phyloP scores from a whole-genome alignment of 2,797 vertebrate species.

The Spinibarbus caldwelli region DNA sequence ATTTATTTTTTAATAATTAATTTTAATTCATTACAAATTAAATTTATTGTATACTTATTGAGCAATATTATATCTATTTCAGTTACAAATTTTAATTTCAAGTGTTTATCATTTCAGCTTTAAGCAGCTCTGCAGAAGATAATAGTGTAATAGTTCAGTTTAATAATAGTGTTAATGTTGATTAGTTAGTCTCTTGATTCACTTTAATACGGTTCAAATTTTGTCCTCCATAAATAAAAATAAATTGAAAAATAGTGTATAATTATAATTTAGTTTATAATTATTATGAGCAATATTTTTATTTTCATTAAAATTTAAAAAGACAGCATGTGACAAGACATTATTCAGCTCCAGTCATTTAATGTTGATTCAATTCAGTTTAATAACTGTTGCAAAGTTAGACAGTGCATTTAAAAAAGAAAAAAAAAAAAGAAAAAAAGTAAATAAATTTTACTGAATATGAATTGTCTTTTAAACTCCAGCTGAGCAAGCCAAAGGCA shows the following conservation, averaged over 20 bases:
- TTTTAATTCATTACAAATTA: not conserved
- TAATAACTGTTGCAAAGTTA: not conserved
- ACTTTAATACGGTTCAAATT: not conserved
- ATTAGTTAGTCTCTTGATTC: not conserved
- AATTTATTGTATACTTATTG: not conserved
- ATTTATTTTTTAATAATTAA: no score
- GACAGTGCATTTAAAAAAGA: not conserved
- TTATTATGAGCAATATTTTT: not conserved
- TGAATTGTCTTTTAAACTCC: not conserved
- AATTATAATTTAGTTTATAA: not conserved
- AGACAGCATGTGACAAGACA: not conserved
- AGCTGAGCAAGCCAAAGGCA: not conserved
- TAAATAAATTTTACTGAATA: not conserved
- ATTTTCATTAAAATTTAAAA: not conserved
- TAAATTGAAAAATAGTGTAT: no score
- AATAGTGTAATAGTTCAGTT: not conserved
- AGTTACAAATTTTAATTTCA: not conserved
- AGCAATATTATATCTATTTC: not conserved
- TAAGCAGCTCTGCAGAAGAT: not conserved
- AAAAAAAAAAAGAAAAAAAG: no score
- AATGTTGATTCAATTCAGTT: not conserved
- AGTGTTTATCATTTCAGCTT: not conserved
- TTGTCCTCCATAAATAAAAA: no score
- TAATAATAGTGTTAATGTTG: no score
- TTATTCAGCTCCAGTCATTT: not conserved